Conservation (phyloP, 1,140 invertebrate genomes). For the Nephila pilipes region DNA sequence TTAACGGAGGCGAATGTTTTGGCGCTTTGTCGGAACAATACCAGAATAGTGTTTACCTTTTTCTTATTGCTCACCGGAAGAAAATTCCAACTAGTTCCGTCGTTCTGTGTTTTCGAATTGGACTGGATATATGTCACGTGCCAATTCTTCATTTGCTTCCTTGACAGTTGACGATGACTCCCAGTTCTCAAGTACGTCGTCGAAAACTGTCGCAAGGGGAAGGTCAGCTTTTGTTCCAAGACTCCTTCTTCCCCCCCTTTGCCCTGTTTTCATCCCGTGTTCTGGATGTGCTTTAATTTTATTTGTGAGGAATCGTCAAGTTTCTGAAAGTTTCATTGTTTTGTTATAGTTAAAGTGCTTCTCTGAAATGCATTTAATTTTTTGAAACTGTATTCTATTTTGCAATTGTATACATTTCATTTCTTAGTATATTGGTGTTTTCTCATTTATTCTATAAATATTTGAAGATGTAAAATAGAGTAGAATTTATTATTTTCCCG, state of each 20-base stretch:
- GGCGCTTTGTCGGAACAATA: slow-evolving; percentile 57
- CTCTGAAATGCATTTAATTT: no score
- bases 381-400: no score
- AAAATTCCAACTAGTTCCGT: slow-evolving; percentile 3
- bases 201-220: slow-evolving; percentile 35
- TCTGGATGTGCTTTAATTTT: background rate
- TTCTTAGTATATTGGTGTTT: no score
- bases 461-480: no score
- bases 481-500: no score
- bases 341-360: no score
- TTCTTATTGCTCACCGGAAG: slow-evolving; percentile 59
- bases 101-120: slow-evolving; percentile 43
- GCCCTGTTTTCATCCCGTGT: background rate
- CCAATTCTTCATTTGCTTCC: slow-evolving; percentile 43
- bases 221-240: slow-evolving; percentile 55
- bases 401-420: no score
- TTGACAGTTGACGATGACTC: slow-evolving; percentile 46
- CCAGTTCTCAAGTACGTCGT: background rate
- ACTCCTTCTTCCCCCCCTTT: background rate
- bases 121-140: slow-evolving; percentile 48
- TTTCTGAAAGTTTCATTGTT: background rate
- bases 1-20: slow-evolving; percentile 58
- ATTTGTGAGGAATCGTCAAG: background rate
- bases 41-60: slow-evolving; percentile 68
- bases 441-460: no score